phyloP scores from a whole-genome alignment of 2,888 invertebrate species.

The Chouioia cunea region DNA sequence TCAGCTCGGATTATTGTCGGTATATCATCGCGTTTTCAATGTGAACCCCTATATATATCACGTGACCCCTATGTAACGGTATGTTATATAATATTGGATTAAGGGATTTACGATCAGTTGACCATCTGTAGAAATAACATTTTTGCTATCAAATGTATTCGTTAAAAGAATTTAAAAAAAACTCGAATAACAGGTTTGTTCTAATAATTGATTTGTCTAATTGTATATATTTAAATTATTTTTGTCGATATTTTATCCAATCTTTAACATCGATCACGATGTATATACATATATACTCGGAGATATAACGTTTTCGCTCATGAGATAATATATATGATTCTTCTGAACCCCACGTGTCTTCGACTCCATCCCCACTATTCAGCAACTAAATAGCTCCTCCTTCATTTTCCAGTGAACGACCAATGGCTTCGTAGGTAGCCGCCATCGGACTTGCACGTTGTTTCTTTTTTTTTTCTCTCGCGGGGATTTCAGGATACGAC shows the following conservation, averaged over 20 bases:
- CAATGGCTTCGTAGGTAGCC: constrained; percentile 22
- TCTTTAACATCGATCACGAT: neutral
- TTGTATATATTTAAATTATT: neutral
- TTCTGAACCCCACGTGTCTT: neutral
- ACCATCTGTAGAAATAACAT: too few species aligned
- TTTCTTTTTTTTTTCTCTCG: constrained; percentile 39
- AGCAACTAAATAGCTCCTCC: constrained; percentile 4
- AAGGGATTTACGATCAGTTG: too few species aligned
- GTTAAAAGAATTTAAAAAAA: too few species aligned
- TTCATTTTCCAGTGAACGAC: constrained; percentile 14
- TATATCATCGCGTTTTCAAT: too few species aligned
- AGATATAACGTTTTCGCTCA: neutral
- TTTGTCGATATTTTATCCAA: neutral
- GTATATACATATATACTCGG: too few species aligned
- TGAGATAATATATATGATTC: neutral
- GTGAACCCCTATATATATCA: too few species aligned
- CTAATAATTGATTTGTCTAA: too few species aligned
- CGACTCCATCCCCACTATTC: neutral
- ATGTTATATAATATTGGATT: too few species aligned
- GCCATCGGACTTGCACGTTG: neutral
- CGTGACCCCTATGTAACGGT: too few species aligned
- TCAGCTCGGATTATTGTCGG: too few species aligned
- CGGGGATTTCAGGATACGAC: constrained; percentile 18
- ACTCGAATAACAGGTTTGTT: too few species aligned
- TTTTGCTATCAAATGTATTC: too few species aligned